These are phyloP conservation scores for Plebejus anna DNA, from an alignment of 2,888 invertebrate species.

Conservation along the genomic window DNA sequence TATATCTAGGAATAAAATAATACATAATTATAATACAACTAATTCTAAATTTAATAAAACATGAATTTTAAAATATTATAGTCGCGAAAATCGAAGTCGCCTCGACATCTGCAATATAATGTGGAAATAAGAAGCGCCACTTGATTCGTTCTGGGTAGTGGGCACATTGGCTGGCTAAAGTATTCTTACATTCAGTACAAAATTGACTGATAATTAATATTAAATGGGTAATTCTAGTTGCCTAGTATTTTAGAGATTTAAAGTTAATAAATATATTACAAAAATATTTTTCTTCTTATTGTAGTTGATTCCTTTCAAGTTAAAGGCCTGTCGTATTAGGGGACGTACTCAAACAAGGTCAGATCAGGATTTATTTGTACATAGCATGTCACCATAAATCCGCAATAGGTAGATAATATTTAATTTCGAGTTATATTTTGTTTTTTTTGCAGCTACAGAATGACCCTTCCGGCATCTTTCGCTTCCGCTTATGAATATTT, in stretches of 20 bases:
- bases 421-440: not conserved
- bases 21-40: not conserved
- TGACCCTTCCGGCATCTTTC: conserved; percentile 57
- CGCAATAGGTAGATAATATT: not conserved
- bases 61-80: not conserved
- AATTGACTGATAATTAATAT: not conserved
- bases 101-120: not conserved
- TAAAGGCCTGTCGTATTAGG: not conserved
- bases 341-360: not conserved
- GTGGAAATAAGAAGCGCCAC: not conserved
- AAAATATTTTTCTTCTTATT: not conserved
- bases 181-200: not conserved
- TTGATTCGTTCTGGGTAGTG: not conserved
- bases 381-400: not conserved
- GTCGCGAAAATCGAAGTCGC: not conserved
- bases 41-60: not conserved
- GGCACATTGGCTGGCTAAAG: not conserved
- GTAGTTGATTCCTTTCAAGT: not conserved
- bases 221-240: not conserved
- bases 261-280: not conserved
- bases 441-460: conserved; percentile 38
- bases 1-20: not conserved
- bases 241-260: not conserved
- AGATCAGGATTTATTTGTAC: not conserved
- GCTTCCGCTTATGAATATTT: conserved; percentile 70